phyloP scores from a whole-genome alignment of 2,888 invertebrate species.

The Schizaphis graminum region DNA sequence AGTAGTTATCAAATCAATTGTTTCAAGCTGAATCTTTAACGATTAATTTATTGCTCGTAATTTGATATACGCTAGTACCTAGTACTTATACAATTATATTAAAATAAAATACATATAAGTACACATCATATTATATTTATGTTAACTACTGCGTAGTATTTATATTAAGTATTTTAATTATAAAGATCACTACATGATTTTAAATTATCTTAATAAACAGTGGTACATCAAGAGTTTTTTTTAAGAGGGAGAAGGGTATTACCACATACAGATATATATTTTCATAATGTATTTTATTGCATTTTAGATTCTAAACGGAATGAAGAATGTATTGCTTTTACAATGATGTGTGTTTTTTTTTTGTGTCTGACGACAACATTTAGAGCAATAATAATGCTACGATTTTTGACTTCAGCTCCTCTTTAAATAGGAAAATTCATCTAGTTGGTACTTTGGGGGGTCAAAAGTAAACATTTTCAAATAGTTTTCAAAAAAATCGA shows the following conservation, averaged over 20 bases:
- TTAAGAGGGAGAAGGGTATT: neutral
- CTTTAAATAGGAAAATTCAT: no score
- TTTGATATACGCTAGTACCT: neutral
- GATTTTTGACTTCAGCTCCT: no score
- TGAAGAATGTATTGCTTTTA: no score
- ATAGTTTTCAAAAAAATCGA: no score
- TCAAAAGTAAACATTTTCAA: no score
- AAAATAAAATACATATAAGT: neutral
- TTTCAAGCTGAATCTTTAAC: neutral
- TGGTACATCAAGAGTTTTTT: neutral
- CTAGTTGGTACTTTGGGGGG: no score
- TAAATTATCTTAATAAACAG: neutral
- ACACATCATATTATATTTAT: neutral
- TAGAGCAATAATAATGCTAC: no score
- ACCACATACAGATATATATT: neutral
- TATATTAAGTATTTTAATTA: neutral
- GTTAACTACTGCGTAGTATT: neutral
- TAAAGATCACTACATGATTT: no score
- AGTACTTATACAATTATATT: neutral
- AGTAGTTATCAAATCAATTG: neutral
- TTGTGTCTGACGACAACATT: no score
- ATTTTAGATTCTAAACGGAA: no score
- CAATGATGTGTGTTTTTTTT: no score
- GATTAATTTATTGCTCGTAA: neutral
- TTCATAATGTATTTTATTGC: neutral